A percentile compares a stretch with the other conserved stretches of the same genome.
These are phyloP conservation scores for Urechis unicinctus DNA, from an alignment of 2,888 invertebrate species.

Conservation along the genomic window DNA sequence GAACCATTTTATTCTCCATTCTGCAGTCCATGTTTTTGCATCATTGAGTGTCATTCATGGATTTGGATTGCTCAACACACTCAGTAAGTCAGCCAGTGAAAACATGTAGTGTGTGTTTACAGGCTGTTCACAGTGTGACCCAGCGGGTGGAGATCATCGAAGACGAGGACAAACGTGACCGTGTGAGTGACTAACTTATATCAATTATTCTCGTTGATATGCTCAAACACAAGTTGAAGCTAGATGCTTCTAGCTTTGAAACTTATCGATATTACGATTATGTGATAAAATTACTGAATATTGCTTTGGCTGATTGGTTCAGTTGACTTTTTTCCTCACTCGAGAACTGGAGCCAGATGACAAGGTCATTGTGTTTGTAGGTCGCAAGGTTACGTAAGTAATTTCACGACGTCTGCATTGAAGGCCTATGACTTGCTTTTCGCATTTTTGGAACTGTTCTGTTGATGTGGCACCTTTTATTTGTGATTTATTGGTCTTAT, in stretches of 20 bases:
- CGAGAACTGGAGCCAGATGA: constrained; percentile 67
- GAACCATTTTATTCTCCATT: too few relatives aligned
- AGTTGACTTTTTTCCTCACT: constrained; percentile 65
- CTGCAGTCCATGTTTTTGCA: too few relatives aligned
- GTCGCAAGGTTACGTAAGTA: constrained; percentile 65
- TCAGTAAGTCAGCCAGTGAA: too few relatives aligned
- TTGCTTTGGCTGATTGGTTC: too few relatives aligned
- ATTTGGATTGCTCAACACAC: background rate
- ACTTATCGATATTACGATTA: background rate
- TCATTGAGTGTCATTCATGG: too few relatives aligned
- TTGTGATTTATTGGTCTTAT: background rate
- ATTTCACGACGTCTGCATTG: background rate
- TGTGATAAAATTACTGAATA: too few relatives aligned
- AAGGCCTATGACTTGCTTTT: too few relatives aligned
- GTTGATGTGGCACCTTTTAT: too few relatives aligned
- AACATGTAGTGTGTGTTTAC: constrained; percentile 1
- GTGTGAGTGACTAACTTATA: constrained; percentile 55
- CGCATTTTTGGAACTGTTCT: too few relatives aligned
- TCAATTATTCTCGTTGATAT: too few relatives aligned
- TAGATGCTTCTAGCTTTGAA: background rate
- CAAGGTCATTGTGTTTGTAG: constrained; percentile 86
- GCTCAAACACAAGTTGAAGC: too few relatives aligned
- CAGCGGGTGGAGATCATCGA: constrained; percentile 72
- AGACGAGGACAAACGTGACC: constrained; percentile 65
- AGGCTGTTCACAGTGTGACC: constrained; percentile 78